Evolutionary conservation across 1,140 invertebrate species (phyloP).

Genomic region (Solenopsis invicta): DNA sequence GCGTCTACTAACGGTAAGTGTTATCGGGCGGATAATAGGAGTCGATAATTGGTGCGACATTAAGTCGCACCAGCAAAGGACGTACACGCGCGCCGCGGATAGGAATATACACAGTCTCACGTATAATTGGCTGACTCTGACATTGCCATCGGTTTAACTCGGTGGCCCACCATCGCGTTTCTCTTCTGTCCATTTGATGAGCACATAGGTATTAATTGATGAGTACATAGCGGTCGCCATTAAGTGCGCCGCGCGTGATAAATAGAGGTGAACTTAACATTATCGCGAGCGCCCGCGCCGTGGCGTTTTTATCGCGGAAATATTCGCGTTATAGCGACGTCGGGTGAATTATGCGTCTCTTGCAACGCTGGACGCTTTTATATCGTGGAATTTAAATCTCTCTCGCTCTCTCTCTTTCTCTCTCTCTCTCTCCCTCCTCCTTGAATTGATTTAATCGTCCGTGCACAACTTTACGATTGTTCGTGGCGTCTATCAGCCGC

Average conservation of each 20-base stretch:
- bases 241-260: slow-evolving; percentile 61
- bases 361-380: slow-evolving; percentile 26
- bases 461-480: slow-evolving; percentile 34
- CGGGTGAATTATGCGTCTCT: slow-evolving; percentile 16
- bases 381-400: slow-evolving; percentile 59
- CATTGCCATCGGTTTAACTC: background rate
- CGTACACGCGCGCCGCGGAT: background rate
- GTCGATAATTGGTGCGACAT: slow-evolving; percentile 13
- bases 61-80: slow-evolving; percentile 5
- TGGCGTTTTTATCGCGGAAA: slow-evolving; percentile 64
- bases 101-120: background rate
- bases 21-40: background rate
- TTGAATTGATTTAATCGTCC: slow-evolving; percentile 42
- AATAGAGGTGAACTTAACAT: slow-evolving; percentile 59
- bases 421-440: background rate
- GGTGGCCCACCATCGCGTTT: slow-evolving; percentile 18
- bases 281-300: slow-evolving; percentile 1
- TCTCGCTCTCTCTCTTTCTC: too few relatives aligned
- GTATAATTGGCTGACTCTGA: slow-evolving; percentile 31
- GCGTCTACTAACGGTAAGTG: too few relatives aligned
- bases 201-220: slow-evolving; percentile 69
- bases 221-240: slow-evolving; percentile 58
- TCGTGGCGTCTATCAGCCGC: slow-evolving; percentile 23
- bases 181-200: slow-evolving; percentile 62
- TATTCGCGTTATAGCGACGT: slow-evolving; percentile 19